Evolutionary conservation across 1,140 invertebrate genomes (phyloP), one percentile per base, ranked within the genome.

Genomic region (Calliopsis andreniformis): DNA sequence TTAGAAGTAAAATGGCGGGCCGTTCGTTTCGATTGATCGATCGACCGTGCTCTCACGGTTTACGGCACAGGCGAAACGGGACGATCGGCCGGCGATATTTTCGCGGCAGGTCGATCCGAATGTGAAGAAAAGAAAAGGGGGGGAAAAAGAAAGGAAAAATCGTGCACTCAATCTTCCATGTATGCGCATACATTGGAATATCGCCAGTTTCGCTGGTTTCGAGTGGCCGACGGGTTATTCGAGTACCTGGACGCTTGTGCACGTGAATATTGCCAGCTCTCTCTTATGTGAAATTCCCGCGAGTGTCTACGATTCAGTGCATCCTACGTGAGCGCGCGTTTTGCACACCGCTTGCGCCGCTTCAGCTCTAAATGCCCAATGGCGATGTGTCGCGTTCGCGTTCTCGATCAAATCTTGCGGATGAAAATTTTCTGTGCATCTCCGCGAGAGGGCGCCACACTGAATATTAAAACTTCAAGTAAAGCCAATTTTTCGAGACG

Each of bases 171-270:
- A 86, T 78, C 82, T 84, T 79, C 80, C 81, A 82, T 86, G 80
- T 81, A 80, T 77, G 76, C 79, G 82, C 86, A 87, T 76, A 73
- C 78, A 79, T 81, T 66, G 86, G 83, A 89, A 87, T 87, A 88
- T 87, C 85, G 83, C 84, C 79, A 77, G 75, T 87, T 88, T 86
- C 77, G 86, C 83, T 81, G 83, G 35, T 88, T 86, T 88, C 71
- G 76, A 88, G 86, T 80, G 76, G 66, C 67, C 81, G 82, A 62
- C 76, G 78, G 83, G 67, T 67, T 80, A 76, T 75, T 87, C 77
- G 78, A 84, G 81, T 80, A 49, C 62, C 72, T 43, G 67, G 42
- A 39, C 68, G 68, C 42, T 28, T 77, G 80, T 77, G 63, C 69
- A 64, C 78, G 72, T 73, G 81, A 83, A 82, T 78, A 78, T 69